These are phyloP conservation scores for Myioborus melanocephalus DNA, from an alignment of 2,797 vertebrate species.

Conservation along the genomic window DNA sequence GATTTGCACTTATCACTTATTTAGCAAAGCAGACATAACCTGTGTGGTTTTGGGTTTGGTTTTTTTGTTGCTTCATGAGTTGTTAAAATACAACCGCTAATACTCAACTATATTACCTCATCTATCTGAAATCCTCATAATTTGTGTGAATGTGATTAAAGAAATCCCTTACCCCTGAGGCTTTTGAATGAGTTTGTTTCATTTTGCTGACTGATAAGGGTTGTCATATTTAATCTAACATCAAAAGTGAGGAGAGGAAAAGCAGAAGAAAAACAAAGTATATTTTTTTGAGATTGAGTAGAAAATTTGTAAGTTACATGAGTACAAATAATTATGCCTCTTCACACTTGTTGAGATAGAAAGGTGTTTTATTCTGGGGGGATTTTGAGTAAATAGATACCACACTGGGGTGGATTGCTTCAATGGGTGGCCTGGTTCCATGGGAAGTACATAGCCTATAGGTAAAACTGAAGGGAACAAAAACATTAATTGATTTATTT, in stretches of 20 bases:
- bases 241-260: slow-evolving; percentile 16
- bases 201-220: slow-evolving; percentile 11
- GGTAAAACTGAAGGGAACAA: slow-evolving; percentile 32
- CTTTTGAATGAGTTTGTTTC: slow-evolving; percentile 29
- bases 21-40: background rate
- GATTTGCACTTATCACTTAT: background rate
- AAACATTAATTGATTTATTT: slow-evolving; percentile 2
- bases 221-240: slow-evolving; percentile 28
- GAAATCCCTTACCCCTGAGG: slow-evolving; percentile 6
- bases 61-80: background rate
- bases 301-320: background rate
- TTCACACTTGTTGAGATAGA: background rate
- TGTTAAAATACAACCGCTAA: background rate
- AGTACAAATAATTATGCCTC: slow-evolving; percentile 15
- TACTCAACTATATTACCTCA: background rate
- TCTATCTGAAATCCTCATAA: background rate
- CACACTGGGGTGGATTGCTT: background rate
- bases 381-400: background rate
- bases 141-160: slow-evolving; percentile 19
- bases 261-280: background rate
- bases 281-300: background rate
- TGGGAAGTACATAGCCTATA: background rate
- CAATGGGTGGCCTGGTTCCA: background rate
- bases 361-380: background rate
- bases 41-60: accelerated